Base-by-base conservation (phyloP, 2,888 invertebrate species). In the Leucozona laternaria region DNA sequence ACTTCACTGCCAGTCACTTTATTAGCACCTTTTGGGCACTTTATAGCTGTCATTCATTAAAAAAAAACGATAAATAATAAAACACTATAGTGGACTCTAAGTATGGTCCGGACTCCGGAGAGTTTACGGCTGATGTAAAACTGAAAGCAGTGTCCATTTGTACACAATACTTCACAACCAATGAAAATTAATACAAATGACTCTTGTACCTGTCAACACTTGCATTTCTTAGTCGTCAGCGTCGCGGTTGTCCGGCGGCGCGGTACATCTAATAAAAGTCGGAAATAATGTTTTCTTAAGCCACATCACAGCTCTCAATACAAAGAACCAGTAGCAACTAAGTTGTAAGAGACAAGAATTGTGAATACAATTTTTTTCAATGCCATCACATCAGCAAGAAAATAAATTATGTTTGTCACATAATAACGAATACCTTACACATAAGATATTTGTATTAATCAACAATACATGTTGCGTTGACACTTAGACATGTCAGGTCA, bases 1-100 rank as follows among this genome's bases (percentile, higher is more conserved):
- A 76, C 72, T 68, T 60, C 66, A 82, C 70, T 73, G 48, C 17
- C 70, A 60, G 87, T 40, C 79, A 79, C 79, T 87, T 83, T 87
- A 87, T 87, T 87, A 87, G 87, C 87, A 87, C 87, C 87, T 87
- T 87, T 79, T 72, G 86, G 79, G 75, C 22, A 73, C 75, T 87
- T 87, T 82, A 87, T 83, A 79, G 87, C 83, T 83, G 76, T 76
- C 83, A 79, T 87, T 87, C 83, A 71, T 43, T 73, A 78, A 79
- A 81, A 79, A 81, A 25, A 40, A 34, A 72, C 68, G 78, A 76
- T 66, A 71, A 79, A 71, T 73, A 73, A 75, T 48, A 64, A 66
- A 68, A 53, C 43, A 25, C 40, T 64, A 43, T 55, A 45, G 25
- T 48, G 60, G 48, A 73, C 60, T 68, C 45, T 20, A 57, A 70